A percentile compares a stretch with the other conserved stretches of the same genome.
These are phyloP conservation scores for Antedon mediterranea DNA, from an alignment of 53 echinoderm and acorn worm species.

Conservation along the genomic window DNA sequence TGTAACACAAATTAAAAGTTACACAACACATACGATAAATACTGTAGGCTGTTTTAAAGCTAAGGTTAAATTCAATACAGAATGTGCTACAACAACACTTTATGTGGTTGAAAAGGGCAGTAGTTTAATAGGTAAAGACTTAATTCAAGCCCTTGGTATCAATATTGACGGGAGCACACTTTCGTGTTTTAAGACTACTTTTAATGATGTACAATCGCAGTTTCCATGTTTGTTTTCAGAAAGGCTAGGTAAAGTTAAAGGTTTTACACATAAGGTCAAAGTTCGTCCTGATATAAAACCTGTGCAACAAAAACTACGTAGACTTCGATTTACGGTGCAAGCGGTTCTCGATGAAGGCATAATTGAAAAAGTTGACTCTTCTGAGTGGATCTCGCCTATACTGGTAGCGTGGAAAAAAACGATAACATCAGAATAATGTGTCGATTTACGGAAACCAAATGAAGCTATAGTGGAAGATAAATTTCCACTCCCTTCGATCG, in stretches of 20 bases:
- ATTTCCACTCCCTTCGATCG: conserved; percentile 46
- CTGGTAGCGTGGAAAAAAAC: conserved; percentile 15
- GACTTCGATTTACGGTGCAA: conserved; percentile 21
- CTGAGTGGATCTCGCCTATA: conserved; percentile 49
- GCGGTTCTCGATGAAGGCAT: conserved; percentile 41
- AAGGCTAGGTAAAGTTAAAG: background rate
- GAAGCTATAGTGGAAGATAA: conserved; percentile 42
- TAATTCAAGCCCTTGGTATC: background rate
- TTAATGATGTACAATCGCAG: too few relatives aligned
- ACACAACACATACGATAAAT: background rate
- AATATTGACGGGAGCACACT: background rate
- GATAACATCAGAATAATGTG: too few relatives aligned
- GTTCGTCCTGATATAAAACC: background rate
- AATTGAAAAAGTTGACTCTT: conserved; percentile 35
- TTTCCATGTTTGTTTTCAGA: background rate
- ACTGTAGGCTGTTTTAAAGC: background rate
- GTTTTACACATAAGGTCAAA: conserved; percentile 3
- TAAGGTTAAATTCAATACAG: background rate
- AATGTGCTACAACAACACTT: background rate
- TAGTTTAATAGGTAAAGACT: background rate
- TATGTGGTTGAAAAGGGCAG: background rate
- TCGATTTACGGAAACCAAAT: conserved; percentile 42
- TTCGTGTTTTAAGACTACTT: too few relatives aligned
- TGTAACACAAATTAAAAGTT: background rate
- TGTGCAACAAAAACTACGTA: conserved; percentile 5